Evolutionary conservation across 2,797 vertebrate genomes (phyloP).

Genomic region (Chaenodraco wilsoni): DNA sequence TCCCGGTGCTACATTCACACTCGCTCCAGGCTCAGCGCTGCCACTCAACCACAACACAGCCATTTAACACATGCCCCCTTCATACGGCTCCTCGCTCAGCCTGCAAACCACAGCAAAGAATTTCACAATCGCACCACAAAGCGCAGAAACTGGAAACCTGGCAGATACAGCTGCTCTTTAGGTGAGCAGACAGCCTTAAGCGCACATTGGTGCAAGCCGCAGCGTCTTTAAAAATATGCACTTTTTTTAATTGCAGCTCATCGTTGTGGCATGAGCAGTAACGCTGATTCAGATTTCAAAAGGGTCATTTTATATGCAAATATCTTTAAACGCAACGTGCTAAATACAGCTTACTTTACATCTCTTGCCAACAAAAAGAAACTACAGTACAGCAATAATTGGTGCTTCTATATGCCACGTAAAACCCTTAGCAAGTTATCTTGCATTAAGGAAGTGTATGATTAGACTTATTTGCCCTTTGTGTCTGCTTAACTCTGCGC

Average conservation of each 20-base stretch:
- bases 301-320: conserved; percentile 18
- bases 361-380: neutral
- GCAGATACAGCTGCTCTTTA: conserved; percentile 69
- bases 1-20: conserved; percentile 77
- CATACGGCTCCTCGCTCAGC: conserved; percentile 50
- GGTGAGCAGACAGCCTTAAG: conserved; percentile 54
- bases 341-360: neutral
- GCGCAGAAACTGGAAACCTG: conserved; percentile 69
- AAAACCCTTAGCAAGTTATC: neutral
- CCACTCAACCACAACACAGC: conserved; percentile 72
- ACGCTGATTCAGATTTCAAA: conserved; percentile 25
- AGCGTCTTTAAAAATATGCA: conserved; percentile 56
- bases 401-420: neutral
- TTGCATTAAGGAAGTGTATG: neutral
- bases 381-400: neutral
- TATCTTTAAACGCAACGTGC: conserved; percentile 7
- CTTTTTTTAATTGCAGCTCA: conserved; percentile 49
- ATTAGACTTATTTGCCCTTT: neutral
- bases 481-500: neutral
- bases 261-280: conserved; percentile 34
- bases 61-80: conserved; percentile 69
- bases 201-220: conserved; percentile 35
- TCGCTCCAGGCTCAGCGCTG: conserved; percentile 67
- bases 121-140: conserved; percentile 76
- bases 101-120: conserved; percentile 73